Evolutionary conservation across 2,888 invertebrate species (phyloP).

Genomic region (Stenodera caucasica): DNA sequence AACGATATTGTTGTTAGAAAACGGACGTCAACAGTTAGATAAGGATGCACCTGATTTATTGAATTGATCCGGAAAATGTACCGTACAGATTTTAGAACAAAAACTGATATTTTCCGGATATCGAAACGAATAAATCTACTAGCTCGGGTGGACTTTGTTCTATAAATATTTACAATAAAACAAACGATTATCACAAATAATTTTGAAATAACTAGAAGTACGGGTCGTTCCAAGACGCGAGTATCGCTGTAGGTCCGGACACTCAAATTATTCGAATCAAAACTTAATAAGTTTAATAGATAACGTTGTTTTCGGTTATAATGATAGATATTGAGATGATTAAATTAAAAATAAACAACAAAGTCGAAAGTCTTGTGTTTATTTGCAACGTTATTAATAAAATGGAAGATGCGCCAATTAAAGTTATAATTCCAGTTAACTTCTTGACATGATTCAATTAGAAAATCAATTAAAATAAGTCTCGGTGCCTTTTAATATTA

Average conservation of each 20-base stretch:
- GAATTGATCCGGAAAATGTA: background rate
- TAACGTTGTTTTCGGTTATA: too few relatives aligned
- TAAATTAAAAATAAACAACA: background rate
- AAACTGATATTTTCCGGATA: background rate
- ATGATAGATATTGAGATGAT: too few relatives aligned
- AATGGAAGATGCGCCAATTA: background rate
- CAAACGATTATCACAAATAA: too few relatives aligned
- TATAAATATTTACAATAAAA: background rate
- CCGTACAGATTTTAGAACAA: background rate
- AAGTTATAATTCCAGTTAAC: constrained; percentile 4
- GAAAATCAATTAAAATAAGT: constrained; percentile 4
- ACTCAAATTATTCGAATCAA: too few relatives aligned
- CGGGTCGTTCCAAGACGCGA: too few relatives aligned
- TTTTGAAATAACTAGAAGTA: too few relatives aligned
- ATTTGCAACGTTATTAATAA: background rate
- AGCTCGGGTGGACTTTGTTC: background rate
- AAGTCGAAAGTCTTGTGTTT: background rate
- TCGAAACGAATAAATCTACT: background rate
- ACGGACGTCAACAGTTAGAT: background rate
- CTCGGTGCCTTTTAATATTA: background rate
- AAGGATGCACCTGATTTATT: background rate
- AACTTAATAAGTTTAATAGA: too few relatives aligned
- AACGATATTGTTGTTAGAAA: background rate
- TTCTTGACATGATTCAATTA: constrained; percentile 2
- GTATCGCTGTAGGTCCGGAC: too few relatives aligned